Evolutionary conservation across 2,797 vertebrate genomes (phyloP), one percentile per base, ranked within the genome.

Genomic region (Mormyrus hasselquistii): DNA sequence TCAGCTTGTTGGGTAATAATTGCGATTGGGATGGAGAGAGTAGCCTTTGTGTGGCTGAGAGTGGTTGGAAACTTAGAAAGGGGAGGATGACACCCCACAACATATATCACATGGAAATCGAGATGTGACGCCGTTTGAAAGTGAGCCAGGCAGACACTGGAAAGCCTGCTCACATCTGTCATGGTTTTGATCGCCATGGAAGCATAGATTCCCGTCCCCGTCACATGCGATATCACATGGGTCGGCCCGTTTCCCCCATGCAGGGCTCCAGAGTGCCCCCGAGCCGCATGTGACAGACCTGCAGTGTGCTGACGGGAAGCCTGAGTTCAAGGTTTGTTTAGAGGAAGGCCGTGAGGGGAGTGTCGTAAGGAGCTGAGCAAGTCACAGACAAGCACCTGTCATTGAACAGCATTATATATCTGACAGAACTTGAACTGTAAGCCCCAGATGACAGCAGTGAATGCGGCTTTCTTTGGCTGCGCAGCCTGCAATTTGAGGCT

Each of bases 261-360:
- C 93, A 97, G 96, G 96, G 65, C 91, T 94, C 93, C 94, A 93
- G 76, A 90, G 90, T 73, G 89, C 86, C 90, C 91, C 90, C 52
- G 90, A 94, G 83, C 92, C 92, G 87, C 93, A 94, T 84, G 93
- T 95, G 91, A 91, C 94, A 88, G 92, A 91, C 16, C 91, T 92
- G 57, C 94, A 95, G 82, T 94, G 92, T 88, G 55, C 88, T 8
- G 95, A 94, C 88, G 93, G 91, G 88, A 94, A 95, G 91, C 89
- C 94, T 87, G 91, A 92, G 79, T 88, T 47, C 86, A 94, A 95
- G 93, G 96, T 95, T 88, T 87, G 93, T 91, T 59, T 47, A 1
- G 49, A 47, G 86, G 16, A 50, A 38, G 55, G 22, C 16, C 19
- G 16, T 41, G 52, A 50, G 16, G 86, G 34, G 50, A 38, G 10